Base-by-base conservation (phyloP, 2,797 vertebrate genomes). In the Eremophila alpestris region DNA sequence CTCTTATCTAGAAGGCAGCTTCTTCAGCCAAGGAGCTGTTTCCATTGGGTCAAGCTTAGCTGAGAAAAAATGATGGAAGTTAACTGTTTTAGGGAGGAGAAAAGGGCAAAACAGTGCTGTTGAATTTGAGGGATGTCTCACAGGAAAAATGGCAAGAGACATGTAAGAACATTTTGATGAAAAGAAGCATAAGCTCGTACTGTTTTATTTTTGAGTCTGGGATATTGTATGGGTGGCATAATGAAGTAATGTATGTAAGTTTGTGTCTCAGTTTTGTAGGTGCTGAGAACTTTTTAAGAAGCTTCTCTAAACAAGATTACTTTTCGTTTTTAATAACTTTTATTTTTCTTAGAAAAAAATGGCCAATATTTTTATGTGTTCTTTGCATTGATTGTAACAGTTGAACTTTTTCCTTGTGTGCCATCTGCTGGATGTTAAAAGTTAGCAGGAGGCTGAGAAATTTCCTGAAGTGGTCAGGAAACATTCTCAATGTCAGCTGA, bases 341-440 rank as follows among this genome's bases (percentile, higher is more conserved):
- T 52, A 9, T 36, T 21, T 77, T 63, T 70, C 29, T 73, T 41
- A 7, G 12, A 27, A 71, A 79, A 80, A 56, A 63, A 5, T 1
- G 9, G 20, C 17, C 15, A 30, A 1, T 76, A 27, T 40, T 82
- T 81, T 60, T 8, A 2, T 30, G 13, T 26, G 26, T 29, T 78
- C 30, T 78, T 71, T 65, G 24, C 30, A 7, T 32, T 32, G 23
- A 11, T 46, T 64, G 5, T 26, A 41, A 18, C 16, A 43, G 40
- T 68, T 83, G 36, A 92, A 68, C 46, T 68, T 92, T 80, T 84
- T 92, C 84, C 54, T 82, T 87, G 75, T 87, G 56, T 93, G 93
- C 96, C 94, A 95, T 93, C 95, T 97, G 90, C 90, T 95, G 93
- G 94, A 84, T 89, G 41, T 64, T 83, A 48, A 43, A 87, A 75